These are phyloP conservation scores for Agapetus fuscipes DNA, from an alignment of 2,888 invertebrate species.

Conservation along the genomic window DNA sequence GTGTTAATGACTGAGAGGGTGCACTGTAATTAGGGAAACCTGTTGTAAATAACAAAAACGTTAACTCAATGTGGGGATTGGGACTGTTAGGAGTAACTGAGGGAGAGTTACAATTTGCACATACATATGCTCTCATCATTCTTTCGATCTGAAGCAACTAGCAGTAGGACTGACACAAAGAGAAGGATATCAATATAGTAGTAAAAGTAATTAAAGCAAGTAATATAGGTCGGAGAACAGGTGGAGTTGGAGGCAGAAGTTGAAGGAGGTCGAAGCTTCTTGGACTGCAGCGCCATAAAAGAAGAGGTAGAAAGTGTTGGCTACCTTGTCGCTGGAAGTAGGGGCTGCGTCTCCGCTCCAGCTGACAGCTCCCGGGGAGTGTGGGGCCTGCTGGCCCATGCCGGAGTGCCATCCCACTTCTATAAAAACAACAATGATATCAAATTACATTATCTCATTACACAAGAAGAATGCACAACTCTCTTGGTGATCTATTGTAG, in stretches of 20 bases:
- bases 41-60: too few relatives aligned
- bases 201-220: background rate
- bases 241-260: background rate
- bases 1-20: too few relatives aligned
- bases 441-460: background rate
- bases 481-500: too few relatives aligned
- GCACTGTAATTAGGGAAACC: too few relatives aligned
- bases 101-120: too few relatives aligned
- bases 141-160: too few relatives aligned
- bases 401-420: constrained; percentile 15
- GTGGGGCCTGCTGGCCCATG: constrained; percentile 11
- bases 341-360: constrained; percentile 15
- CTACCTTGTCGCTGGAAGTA: constrained; percentile 18
- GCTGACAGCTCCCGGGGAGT: constrained; percentile 20
- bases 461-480: too few relatives aligned
- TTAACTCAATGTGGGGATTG: too few relatives aligned
- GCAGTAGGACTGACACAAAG: background rate
- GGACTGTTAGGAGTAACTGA: too few relatives aligned
- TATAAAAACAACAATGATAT: constrained; percentile 7
- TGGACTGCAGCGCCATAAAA: too few relatives aligned
- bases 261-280: background rate
- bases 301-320: too few relatives aligned
- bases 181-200: background rate
- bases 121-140: too few relatives aligned
- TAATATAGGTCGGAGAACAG: background rate